A percentile compares a stretch with the other conserved stretches of the same genome.
Evolutionary conservation across 2,113 vertebrate genomes (phyloP).

Genomic region (Apus apus): DNA sequence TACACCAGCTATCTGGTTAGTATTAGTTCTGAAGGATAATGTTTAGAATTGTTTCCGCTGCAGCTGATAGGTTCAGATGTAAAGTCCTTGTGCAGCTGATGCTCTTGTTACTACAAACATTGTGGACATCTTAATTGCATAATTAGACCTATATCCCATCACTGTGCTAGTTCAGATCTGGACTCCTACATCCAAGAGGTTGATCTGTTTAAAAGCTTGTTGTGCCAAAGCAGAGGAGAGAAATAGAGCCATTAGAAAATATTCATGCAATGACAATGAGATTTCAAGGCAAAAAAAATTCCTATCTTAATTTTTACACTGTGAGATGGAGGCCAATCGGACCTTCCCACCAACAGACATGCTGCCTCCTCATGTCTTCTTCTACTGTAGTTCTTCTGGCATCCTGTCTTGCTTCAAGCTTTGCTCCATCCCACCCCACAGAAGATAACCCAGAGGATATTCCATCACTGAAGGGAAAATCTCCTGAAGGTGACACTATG

Average conservation of each 20-base stretch:
- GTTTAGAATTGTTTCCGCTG: slow-evolving; percentile 3
- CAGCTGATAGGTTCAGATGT: background rate
- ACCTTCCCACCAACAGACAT: background rate
- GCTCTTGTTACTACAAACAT: background rate
- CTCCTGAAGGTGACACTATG: slow-evolving; percentile 58
- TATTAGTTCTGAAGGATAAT: slow-evolving; percentile 38
- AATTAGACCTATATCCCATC: background rate
- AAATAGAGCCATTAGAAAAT: background rate
- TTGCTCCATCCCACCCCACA: background rate
- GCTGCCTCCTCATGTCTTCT: background rate
- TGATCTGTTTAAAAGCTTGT: slow-evolving; percentile 55
- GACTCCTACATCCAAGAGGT: background rate
- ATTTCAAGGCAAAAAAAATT: slow-evolving; percentile 1
- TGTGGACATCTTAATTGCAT: background rate
- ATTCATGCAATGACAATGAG: background rate
- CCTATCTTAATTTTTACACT: background rate
- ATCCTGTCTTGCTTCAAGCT: background rate
- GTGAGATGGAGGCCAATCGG: background rate
- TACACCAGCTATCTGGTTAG: slow-evolving; percentile 47
- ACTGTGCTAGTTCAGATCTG: background rate
- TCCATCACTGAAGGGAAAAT: background rate
- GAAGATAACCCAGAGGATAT: background rate
- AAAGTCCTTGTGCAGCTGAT: background rate
- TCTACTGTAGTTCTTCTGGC: background rate
- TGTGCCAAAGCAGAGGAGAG: background rate